Evolutionary conservation across 2,113 vertebrate species (phyloP).

Genomic region (Sciurus niger): DNA sequence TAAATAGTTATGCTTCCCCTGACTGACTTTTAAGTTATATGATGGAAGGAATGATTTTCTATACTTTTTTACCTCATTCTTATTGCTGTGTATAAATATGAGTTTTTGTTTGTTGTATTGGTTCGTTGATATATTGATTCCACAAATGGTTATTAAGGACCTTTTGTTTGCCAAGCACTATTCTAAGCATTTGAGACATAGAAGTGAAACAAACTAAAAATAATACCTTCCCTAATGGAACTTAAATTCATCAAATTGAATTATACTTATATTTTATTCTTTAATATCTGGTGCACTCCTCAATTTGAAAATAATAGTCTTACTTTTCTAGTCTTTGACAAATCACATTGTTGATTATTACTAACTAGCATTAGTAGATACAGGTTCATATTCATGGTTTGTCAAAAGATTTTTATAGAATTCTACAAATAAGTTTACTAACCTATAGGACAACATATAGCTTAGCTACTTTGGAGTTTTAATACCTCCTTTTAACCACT

Average conservation of each 20-base stretch:
- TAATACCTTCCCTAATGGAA: not conserved
- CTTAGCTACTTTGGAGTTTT: not conserved
- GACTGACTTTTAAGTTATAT: not conserved
- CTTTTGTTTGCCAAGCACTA: not conserved
- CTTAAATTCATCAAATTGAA: not conserved
- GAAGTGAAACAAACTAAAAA: not conserved
- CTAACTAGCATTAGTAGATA: not conserved
- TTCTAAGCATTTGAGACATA: not conserved
- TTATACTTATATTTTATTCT: not conserved
- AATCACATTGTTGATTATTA: not conserved
- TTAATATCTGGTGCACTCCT: not conserved
- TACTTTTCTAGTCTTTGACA: not conserved
- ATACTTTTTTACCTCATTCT: not conserved
- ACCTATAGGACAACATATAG: not conserved
- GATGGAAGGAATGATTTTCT: not conserved
- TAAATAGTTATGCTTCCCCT: not conserved
- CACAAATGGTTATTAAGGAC: not conserved
- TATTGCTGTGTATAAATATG: not conserved
- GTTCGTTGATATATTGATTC: not conserved
- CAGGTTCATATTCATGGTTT: not conserved
- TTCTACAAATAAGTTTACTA: too few species aligned
- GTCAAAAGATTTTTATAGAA: not conserved
- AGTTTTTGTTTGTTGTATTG: not conserved
- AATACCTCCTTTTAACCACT: not conserved
- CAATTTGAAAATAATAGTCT: not conserved